phyloP scores from a whole-genome alignment of 1,140 invertebrate genomes.

The Notospermus geniculatus region DNA sequence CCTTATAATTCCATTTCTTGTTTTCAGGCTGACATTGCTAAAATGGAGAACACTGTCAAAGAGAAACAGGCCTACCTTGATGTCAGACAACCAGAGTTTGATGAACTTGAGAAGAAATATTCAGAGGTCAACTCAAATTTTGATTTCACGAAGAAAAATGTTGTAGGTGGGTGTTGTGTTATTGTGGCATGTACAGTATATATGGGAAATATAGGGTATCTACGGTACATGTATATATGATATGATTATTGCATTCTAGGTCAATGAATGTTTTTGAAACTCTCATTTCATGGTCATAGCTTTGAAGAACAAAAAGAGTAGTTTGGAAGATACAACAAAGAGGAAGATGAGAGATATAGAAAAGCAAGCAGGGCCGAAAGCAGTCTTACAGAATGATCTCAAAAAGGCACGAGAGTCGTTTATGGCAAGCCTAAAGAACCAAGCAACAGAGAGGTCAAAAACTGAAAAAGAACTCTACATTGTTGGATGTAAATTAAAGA shows the following conservation, averaged over 20 bases:
- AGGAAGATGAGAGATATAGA: slow-evolving; percentile 33
- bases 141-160: slow-evolving; percentile 41
- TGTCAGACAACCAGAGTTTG: slow-evolving; percentile 31
- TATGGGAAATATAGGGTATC: not conserved
- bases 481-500: slow-evolving; percentile 45
- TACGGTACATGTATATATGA: not conserved
- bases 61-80: slow-evolving; percentile 19
- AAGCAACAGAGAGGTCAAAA: slow-evolving; percentile 33
- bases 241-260: too few species aligned
- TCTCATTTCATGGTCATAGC: slow-evolving; percentile 22
- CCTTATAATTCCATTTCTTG: too few species aligned
- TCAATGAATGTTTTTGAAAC: not conserved
- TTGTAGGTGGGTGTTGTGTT: slow-evolving; percentile 38
- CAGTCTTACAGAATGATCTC: slow-evolving; percentile 67
- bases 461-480: slow-evolving; percentile 41
- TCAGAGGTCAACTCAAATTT: slow-evolving; percentile 36
- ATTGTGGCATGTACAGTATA: not conserved
- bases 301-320: slow-evolving; percentile 39
- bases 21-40: slow-evolving; percentile 28
- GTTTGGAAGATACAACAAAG: slow-evolving; percentile 40
- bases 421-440: slow-evolving; percentile 62
- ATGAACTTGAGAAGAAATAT: slow-evolving; percentile 39
- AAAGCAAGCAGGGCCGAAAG: slow-evolving; percentile 33
- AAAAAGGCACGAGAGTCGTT: slow-evolving; percentile 64
- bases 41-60: slow-evolving; percentile 32